Base-by-base conservation (phyloP, 1,140 invertebrate genomes). In the Lordiphosa mommai region DNA sequence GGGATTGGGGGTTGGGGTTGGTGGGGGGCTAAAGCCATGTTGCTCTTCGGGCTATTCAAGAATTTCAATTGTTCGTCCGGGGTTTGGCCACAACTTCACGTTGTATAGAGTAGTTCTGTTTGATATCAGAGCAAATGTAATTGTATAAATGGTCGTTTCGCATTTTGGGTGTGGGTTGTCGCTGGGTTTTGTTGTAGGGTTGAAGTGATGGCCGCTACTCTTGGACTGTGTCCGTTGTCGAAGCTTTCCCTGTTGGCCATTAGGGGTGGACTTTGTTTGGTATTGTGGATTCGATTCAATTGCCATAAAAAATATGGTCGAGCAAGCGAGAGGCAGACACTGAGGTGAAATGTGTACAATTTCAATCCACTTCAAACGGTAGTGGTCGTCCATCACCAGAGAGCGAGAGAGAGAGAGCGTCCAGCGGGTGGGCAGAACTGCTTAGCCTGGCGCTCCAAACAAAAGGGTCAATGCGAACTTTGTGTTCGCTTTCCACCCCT, bases 271-370 rank as follows among this genome's bases (percentile, higher is more conserved):
- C 46, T 43, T 29, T 43, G 20, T 23, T 23, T 23, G 20, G 20
- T 23, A 23, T 43, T 17, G n/a, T 32, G 40, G 20, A 43, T 43
- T 49, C 33, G 46, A 49, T 49, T 49, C 32, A 43, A 47, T 32
- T 29, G 27, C 27, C 27, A 47, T 32, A 32, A 47, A 47, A 47
- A 47, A 47, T 47, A 47, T 47, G 30, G 40, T 12, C 10, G 16
- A 48, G 32, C 14, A 29, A 34, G 23, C 10, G 41, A 30, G 41
- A 29, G 23, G 32, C n/a, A 32, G 16, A 49, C 16, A 47, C 27
- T 32, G 46, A 49, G 46, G 32, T 49, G 32, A 49, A 49, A 49
- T 49, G 36, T 49, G 46, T 49, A 49, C 46, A 49, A 49, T 34
- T 49, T 49, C 46, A 49, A 49, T 33, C 32, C 46, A 49, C 32